A percentile compares a stretch with the other conserved stretches of the same genome.
Conservation (phyloP, 2,113 vertebrate species). For the Oncorhynchus mykiss region DNA sequence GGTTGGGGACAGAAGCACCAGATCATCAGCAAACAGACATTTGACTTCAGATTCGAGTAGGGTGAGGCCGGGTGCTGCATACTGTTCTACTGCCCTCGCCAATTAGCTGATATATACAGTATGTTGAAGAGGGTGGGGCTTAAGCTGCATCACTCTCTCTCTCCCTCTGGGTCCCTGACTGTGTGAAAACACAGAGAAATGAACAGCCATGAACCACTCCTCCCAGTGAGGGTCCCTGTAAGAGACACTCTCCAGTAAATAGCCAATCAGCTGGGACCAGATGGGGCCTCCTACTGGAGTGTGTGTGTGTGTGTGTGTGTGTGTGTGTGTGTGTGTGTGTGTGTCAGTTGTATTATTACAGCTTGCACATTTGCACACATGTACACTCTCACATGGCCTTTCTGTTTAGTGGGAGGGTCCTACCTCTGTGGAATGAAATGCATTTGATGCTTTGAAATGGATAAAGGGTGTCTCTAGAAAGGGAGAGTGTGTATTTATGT, state of each 20-base stretch:
- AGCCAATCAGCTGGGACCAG: slow-evolving; percentile 13
- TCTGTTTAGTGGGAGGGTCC: no score
- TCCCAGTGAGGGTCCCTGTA: not conserved
- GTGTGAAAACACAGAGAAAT: not conserved
- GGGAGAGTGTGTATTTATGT: not conserved
- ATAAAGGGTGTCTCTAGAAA: not conserved
- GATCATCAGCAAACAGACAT: no score
- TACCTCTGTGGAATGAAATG: not conserved
- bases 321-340: not conserved
- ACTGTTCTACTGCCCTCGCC: no score
- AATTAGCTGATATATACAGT: no score
- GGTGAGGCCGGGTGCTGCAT: no score
- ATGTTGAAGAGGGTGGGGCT: no score
- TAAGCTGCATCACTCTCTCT: not conserved
- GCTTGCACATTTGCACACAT: not conserved
- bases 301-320: not conserved
- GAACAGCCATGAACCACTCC: not conserved
- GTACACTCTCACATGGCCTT: no score
- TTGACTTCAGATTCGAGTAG: no score
- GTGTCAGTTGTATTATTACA: not conserved
- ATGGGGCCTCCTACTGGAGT: slow-evolving; percentile 6
- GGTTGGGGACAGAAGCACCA: no score
- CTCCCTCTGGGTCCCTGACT: not conserved
- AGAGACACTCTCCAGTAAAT: not conserved
- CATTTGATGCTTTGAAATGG: slow-evolving; percentile 1